phyloP scores from a whole-genome alignment of 2,888 invertebrate genomes.

The Drosophila meridiana region DNA sequence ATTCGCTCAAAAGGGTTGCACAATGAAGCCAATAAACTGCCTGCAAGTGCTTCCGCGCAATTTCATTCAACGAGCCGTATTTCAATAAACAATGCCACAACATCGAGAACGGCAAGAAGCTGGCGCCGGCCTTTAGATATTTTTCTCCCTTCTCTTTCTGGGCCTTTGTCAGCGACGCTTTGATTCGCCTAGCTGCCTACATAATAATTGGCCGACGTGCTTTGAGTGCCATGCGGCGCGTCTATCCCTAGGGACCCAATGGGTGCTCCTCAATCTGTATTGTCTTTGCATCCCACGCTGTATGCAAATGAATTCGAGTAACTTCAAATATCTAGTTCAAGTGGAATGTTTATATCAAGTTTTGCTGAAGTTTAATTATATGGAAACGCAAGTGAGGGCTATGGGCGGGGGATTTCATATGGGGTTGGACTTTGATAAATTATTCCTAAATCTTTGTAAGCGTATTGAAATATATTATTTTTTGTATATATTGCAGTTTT shows the following conservation, averaged over 20 bases:
- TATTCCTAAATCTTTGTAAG: background rate
- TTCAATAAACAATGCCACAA: constrained; percentile 61
- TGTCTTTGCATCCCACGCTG: constrained; percentile 27
- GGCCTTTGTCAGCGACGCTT: constrained; percentile 45
- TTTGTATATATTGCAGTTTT: background rate
- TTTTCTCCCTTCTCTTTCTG: background rate
- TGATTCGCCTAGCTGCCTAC: constrained; percentile 53
- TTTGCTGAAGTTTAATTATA: background rate
- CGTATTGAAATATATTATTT: no score
- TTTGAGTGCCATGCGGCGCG: constrained; percentile 33
- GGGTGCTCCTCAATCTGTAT: constrained; percentile 12
- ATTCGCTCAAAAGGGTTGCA: constrained; percentile 63
- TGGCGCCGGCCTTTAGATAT: constrained; percentile 55
- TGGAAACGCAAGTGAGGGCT: no score
- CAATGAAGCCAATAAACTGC: constrained; percentile 79
- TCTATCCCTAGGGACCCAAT: constrained; percentile 48
- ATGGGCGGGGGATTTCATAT: background rate
- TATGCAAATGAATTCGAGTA: constrained; percentile 37
- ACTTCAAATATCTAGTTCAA: constrained; percentile 5
- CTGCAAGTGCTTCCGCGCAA: constrained; percentile 80
- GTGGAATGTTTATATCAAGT: background rate
- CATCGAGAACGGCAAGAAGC: constrained; percentile 53
- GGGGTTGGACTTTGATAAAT: background rate
- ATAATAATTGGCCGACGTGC: constrained; percentile 57
- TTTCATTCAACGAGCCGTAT: constrained; percentile 61